phyloP scores from a whole-genome alignment of 2,797 vertebrate species.

The Galaxias olidus region DNA sequence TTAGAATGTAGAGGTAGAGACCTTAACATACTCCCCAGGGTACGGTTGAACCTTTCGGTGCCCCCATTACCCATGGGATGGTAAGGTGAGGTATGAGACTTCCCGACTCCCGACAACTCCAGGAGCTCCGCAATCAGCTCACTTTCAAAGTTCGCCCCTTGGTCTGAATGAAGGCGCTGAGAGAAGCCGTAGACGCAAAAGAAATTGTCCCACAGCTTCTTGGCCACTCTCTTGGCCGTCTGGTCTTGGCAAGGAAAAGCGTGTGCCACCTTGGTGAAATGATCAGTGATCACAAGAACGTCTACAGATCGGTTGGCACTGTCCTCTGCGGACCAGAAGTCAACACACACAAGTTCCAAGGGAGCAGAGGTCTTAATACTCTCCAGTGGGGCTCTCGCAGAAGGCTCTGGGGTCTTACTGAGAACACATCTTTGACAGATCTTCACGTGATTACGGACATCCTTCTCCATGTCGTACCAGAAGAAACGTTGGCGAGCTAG shows the following conservation, averaged over 20 bases:
- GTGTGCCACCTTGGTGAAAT: constrained; percentile 19
- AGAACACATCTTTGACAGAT: too few relatives aligned
- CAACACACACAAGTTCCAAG: constrained; percentile 14
- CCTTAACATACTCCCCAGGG: constrained; percentile 27
- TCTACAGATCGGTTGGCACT: constrained; percentile 17
- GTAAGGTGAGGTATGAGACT: constrained; percentile 17
- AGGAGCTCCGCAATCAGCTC: constrained; percentile 11
- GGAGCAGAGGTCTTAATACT: constrained; percentile 22
- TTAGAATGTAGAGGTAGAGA: constrained; percentile 20
- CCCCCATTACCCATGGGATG: constrained; percentile 24
- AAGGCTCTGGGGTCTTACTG: constrained; percentile 3
- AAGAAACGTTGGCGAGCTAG: constrained; percentile 14
- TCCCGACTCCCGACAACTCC: not conserved
- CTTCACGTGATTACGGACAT: too few relatives aligned
- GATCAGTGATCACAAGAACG: constrained; percentile 27
- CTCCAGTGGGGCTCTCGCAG: constrained; percentile 20
- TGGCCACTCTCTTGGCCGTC: constrained; percentile 10
- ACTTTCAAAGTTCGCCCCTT: too few relatives aligned
- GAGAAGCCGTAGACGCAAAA: constrained; percentile 17
- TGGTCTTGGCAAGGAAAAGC: constrained; percentile 21
- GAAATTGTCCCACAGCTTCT: constrained; percentile 6
- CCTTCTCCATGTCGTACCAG: too few relatives aligned
- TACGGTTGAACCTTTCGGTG: constrained; percentile 31
- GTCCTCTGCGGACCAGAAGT: constrained; percentile 22
- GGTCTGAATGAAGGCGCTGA: constrained; percentile 6